Conservation (phyloP, 2,113 vertebrate species). For the Fregata magnificens region DNA sequence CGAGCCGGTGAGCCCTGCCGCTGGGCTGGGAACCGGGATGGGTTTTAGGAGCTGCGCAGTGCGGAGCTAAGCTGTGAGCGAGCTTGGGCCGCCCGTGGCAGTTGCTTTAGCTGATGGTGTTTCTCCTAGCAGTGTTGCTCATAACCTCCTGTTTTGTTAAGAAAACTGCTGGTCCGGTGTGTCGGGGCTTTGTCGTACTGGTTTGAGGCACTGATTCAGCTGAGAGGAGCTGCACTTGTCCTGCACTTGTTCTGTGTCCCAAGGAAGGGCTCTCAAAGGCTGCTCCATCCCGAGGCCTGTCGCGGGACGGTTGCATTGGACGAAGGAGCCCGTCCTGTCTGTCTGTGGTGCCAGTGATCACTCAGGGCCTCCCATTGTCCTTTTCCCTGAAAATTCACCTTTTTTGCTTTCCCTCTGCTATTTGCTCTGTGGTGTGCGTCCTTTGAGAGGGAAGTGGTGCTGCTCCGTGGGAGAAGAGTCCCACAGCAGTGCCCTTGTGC, state of each 20-base stretch:
- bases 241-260: too few relatives aligned
- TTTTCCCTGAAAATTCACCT: too few relatives aligned
- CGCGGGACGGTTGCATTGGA: fast-evolving
- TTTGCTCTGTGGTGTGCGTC: background rate
- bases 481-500: background rate
- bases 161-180: background rate
- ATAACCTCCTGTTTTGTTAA: background rate
- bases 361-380: background rate
- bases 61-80: too few relatives aligned
- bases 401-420: background rate
- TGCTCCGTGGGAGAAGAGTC: fast-evolving
- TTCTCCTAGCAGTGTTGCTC: background rate
- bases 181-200: background rate
- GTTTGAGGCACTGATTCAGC: background rate
- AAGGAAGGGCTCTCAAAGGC: background rate
- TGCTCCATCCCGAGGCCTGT: background rate
- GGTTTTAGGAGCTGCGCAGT: background rate
- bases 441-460: background rate
- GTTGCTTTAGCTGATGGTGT: background rate
- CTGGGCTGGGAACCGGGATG: background rate
- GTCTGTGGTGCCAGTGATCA: background rate
- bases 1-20: fast-evolving
- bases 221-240: background rate
- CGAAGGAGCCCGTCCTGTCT: background rate
- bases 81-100: fast-evolving